Evolutionary conservation across 1,140 invertebrate genomes (phyloP).

Genomic region (Pogonomyrmex barbatus): DNA sequence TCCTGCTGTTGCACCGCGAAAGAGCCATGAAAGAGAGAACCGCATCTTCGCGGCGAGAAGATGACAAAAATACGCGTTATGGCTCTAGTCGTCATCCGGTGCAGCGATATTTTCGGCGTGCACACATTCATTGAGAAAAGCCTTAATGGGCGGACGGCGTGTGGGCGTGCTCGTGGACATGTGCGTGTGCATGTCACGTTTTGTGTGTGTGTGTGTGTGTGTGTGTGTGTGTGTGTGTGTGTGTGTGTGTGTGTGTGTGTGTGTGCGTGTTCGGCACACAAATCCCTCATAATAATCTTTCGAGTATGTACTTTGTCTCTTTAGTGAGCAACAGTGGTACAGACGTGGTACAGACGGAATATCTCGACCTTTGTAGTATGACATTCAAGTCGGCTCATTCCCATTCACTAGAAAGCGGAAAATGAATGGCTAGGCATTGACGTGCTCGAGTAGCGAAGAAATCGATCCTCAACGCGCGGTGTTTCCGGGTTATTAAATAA

Average conservation of each 20-base stretch:
- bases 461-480: background rate
- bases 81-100: slow-evolving; percentile 68
- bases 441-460: background rate
- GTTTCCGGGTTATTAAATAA: background rate
- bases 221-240: background rate
- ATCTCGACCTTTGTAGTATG: slow-evolving; percentile 43
- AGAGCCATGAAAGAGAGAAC: slow-evolving; percentile 26
- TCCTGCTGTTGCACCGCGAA: slow-evolving; percentile 66
- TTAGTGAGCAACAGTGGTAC: background rate
- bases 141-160: slow-evolving; percentile 51
- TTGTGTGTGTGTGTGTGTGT: background rate
- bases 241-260: background rate
- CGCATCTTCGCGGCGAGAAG: slow-evolving; percentile 27
- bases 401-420: slow-evolving; percentile 36
- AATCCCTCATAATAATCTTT: background rate
- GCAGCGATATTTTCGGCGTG: slow-evolving; percentile 68
- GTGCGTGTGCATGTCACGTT: background rate
- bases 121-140: slow-evolving; percentile 70
- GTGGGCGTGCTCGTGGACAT: background rate
- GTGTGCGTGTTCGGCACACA: slow-evolving; percentile 2
- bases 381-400: slow-evolving; percentile 26
- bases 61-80: slow-evolving; percentile 74
- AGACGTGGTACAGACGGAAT: background rate
- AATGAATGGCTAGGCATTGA: background rate
- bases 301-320: slow-evolving; percentile 31